Evolutionary conservation across 2,888 invertebrate genomes (phyloP).

Genomic region (Oxystoma pomonae): DNA sequence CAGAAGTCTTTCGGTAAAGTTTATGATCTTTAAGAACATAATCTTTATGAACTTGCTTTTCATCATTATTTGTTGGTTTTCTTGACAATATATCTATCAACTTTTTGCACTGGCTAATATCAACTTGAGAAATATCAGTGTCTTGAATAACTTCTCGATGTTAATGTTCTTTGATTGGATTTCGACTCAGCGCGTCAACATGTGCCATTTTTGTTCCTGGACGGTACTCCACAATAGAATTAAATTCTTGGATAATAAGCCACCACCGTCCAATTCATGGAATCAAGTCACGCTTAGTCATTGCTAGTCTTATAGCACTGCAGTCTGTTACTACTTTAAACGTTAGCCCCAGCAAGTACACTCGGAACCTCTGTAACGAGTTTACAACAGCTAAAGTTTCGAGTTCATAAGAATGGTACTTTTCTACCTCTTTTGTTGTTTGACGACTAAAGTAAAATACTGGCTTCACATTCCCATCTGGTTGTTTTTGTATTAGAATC

Average conservation of each 20-base stretch:
- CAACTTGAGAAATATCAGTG: neutral
- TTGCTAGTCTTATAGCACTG: slow-evolving; percentile 32
- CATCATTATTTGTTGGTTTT: slow-evolving; percentile 13
- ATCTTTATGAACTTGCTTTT: slow-evolving; percentile 17
- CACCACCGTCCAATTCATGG: slow-evolving; percentile 34
- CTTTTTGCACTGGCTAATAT: slow-evolving; percentile 1
- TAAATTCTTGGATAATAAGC: slow-evolving; percentile 5
- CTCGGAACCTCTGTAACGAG: slow-evolving; percentile 35
- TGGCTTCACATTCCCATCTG: slow-evolving; percentile 12
- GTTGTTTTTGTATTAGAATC: slow-evolving; percentile 19
- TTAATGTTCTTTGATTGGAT: neutral
- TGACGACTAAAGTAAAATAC: slow-evolving; percentile 18
- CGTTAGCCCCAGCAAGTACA: slow-evolving; percentile 32
- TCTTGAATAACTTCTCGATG: neutral
- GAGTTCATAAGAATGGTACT: slow-evolving; percentile 10
- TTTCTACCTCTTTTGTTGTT: slow-evolving; percentile 15
- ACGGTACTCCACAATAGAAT: slow-evolving; percentile 19
- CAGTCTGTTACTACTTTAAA: slow-evolving; percentile 39
- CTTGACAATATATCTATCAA: slow-evolving; percentile 1
- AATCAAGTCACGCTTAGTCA: slow-evolving; percentile 32
- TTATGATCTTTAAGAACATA: slow-evolving; percentile 16
- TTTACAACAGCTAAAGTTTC: slow-evolving; percentile 38
- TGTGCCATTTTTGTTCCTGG: slow-evolving; percentile 1
- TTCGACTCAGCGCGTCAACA: slow-evolving; percentile 1
- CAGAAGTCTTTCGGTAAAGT: slow-evolving; percentile 14